Percentiles rank a stretch among this genome's conserved stretches.
phyloP scores from a whole-genome alignment of 2,888 invertebrate species.

The Lycaena phlaeas region DNA sequence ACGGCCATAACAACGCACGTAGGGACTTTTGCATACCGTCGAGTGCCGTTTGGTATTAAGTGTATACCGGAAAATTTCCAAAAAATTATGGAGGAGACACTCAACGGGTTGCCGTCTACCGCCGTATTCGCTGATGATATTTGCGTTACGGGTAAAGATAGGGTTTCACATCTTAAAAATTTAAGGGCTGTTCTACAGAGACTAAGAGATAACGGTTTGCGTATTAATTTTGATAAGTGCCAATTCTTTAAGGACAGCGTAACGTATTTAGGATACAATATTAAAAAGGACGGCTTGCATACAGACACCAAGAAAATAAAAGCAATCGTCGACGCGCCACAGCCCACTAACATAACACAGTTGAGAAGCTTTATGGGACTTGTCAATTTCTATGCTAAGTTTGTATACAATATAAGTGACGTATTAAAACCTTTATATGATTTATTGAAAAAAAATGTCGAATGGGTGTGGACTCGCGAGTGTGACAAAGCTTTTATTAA shows the following conservation, averaged over 20 bases:
- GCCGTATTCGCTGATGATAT: not conserved
- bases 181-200: not conserved
- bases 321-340: not conserved
- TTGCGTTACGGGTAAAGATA: not conserved
- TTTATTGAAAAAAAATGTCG: slow-evolving; percentile 9
- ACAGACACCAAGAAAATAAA: slow-evolving; percentile 4
- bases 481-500: slow-evolving; percentile 13
- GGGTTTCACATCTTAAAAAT: not conserved
- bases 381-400: slow-evolving; percentile 11
- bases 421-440: slow-evolving; percentile 10
- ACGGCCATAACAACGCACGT: slow-evolving; percentile 23
- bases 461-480: slow-evolving; percentile 7
- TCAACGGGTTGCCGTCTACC: not conserved
- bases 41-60: not conserved
- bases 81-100: slow-evolving; percentile 22
- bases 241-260: slow-evolving; percentile 6
- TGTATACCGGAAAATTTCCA: slow-evolving; percentile 22
- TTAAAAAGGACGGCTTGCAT: slow-evolving; percentile 1
- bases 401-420: slow-evolving; percentile 10
- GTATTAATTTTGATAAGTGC: slow-evolving; percentile 4
- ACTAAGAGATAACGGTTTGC: not conserved
- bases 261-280: slow-evolving; percentile 6
- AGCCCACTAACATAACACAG: slow-evolving; percentile 15
- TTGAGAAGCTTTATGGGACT: slow-evolving; percentile 13
- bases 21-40: slow-evolving; percentile 14